These are phyloP conservation scores for Dryococelus australis DNA, from an alignment of 2,888 invertebrate genomes.

Conservation along the genomic window DNA sequence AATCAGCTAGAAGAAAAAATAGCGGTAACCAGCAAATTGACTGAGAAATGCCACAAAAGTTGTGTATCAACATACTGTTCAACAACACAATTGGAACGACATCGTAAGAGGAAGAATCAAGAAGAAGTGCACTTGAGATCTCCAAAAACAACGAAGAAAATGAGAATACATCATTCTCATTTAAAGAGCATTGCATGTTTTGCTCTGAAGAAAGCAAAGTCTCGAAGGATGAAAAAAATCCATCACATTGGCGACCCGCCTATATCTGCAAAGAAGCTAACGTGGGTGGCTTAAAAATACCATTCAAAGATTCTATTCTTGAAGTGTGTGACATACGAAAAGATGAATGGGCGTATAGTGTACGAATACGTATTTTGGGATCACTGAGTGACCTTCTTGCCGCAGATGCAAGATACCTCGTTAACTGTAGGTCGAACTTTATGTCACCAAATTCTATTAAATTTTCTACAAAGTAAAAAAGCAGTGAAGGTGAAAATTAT, in stretches of 20 bases:
- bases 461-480: too few species aligned
- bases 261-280: conserved; percentile 22
- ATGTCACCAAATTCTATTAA: neutral
- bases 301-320: neutral
- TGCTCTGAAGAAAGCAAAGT: neutral
- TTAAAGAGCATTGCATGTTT: conserved; percentile 25
- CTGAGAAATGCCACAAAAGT: conserved; percentile 20
- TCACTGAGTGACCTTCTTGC: neutral
- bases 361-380: neutral
- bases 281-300: neutral
- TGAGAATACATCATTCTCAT: neutral
- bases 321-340: conserved; percentile 21
- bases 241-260: neutral
- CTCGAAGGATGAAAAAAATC: neutral
- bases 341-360: conserved; percentile 12
- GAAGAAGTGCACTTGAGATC: neutral
- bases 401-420: conserved; percentile 20
- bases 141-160: neutral
- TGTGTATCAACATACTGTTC: conserved; percentile 19
- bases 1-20: too few species aligned
- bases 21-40: neutral
- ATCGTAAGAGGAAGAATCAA: neutral
- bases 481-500: neutral
- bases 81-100: conserved; percentile 5
- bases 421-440: conserved; percentile 17